These are phyloP conservation scores for Desmophyllum pertusum DNA, from an alignment of 92 coral and sea anemone species.

Conservation along the genomic window DNA sequence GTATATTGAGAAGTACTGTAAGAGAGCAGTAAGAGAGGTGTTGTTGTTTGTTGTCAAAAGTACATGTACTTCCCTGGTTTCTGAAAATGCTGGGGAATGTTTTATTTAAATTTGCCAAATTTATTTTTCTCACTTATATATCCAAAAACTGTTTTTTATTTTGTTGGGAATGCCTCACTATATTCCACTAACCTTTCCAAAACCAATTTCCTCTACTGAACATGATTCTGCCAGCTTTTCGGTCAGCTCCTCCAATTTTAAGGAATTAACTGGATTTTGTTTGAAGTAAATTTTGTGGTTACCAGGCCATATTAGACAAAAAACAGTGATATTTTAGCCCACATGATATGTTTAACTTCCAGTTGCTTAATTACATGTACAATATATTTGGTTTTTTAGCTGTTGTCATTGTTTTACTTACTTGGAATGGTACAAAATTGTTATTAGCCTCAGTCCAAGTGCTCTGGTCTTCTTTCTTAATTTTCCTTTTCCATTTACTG, in stretches of 20 bases:
- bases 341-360: constrained; percentile 18
- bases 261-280: constrained; percentile 35
- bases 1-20: neutral
- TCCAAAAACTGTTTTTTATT: too few species aligned
- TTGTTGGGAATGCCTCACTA: neutral
- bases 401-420: too few species aligned
- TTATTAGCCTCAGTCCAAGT: constrained; percentile 36
- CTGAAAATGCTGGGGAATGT: too few species aligned
- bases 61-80: too few species aligned
- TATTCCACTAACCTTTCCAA: constrained; percentile 44
- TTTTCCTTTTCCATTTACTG: constrained; percentile 46
- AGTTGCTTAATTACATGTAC: constrained; percentile 12
- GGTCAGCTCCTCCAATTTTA: constrained; percentile 48
- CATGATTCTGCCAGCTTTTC: constrained; percentile 31
- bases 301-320: constrained; percentile 48
- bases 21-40: neutral
- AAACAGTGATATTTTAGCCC: constrained; percentile 18
- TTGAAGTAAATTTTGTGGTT: constrained; percentile 60
- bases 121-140: neutral
- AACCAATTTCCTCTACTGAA: constrained; percentile 44
- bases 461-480: constrained; percentile 36
- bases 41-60: too few species aligned
- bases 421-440: constrained; percentile 32
- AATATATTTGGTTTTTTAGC: too few species aligned
- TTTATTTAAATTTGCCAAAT: neutral